These are phyloP conservation scores for Tachypleus tridentatus DNA, from an alignment of 1,140 invertebrate species.

Conservation along the genomic window DNA sequence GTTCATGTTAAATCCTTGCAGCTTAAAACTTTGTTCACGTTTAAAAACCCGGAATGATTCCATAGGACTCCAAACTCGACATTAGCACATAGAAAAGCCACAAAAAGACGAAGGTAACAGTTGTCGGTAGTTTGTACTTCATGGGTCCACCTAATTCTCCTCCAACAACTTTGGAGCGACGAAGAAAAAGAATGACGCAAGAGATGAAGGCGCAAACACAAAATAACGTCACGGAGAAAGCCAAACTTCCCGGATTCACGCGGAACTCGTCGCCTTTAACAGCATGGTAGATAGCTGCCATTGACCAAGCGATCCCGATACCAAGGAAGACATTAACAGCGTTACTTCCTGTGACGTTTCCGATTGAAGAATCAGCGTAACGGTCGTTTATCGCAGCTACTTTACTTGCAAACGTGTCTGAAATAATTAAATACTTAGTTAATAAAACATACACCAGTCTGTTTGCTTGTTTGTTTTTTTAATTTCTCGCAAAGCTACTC, in stretches of 20 bases:
- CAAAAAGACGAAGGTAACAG: constrained; percentile 62
- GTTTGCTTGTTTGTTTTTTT: neutral
- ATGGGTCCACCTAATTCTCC: constrained; percentile 86
- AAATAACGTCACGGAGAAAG: constrained; percentile 45
- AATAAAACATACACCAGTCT: neutral
- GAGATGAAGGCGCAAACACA: constrained; percentile 38
- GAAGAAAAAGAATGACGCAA: constrained; percentile 54
- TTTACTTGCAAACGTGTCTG: constrained; percentile 95
- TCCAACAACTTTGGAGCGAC: constrained; percentile 61
- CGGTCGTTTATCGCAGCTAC: constrained; percentile 94
- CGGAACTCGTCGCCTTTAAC: constrained; percentile 30
- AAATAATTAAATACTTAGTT: neutral
- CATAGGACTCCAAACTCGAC: constrained; percentile 85
- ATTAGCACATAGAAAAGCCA: constrained; percentile 87
- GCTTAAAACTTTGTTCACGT: constrained; percentile 3
- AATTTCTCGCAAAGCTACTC: too few species aligned
- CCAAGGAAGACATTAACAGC: constrained; percentile 83
- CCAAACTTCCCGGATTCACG: constrained; percentile 41
- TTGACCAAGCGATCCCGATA: constrained; percentile 39
- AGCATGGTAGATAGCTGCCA: constrained; percentile 32
- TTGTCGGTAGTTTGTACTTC: constrained; percentile 58
- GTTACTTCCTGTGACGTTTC: constrained; percentile 97
- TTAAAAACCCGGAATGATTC: constrained; percentile 34
- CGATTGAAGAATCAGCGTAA: constrained; percentile 92
- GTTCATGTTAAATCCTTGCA: too few species aligned